Evolutionary conservation across 2,113 vertebrate species (phyloP).

Genomic region (Carlito syrichta): DNA sequence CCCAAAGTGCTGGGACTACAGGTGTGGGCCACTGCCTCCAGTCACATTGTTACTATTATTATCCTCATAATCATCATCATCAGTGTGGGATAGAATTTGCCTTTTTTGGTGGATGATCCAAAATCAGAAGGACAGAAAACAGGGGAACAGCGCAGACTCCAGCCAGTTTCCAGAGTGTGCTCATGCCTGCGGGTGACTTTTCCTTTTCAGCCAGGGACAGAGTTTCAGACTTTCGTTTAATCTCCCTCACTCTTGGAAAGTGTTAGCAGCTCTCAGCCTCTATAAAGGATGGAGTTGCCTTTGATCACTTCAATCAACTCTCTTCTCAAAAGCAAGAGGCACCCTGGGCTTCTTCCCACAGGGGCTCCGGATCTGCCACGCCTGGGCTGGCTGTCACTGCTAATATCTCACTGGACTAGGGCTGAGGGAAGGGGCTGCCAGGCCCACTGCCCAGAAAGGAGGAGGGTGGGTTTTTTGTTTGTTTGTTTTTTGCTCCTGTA

Average conservation of each 20-base stretch:
- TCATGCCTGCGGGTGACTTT: not conserved
- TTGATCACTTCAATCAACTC: not conserved
- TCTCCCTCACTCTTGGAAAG: not conserved
- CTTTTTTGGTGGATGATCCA: not conserved
- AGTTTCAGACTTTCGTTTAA: not conserved
- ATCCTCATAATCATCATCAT: not conserved
- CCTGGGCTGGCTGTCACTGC: not conserved
- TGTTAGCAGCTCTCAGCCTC: not conserved
- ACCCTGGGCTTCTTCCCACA: not conserved
- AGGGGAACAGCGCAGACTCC: no score
- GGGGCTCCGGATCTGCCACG: not conserved
- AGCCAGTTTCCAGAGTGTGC: not conserved
- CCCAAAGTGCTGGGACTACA: no score
- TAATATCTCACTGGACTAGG: not conserved
- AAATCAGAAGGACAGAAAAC: not conserved
- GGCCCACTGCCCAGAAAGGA: not conserved
- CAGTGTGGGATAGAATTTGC: not conserved
- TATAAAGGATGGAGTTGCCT: not conserved
- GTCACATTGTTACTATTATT: not conserved
- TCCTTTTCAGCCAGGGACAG: not conserved
- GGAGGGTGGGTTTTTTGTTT: not conserved
- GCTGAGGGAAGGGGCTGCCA: not conserved
- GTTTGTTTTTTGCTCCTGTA: not conserved
- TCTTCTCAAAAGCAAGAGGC: not conserved
- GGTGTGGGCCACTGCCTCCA: no score